Evolutionary conservation across 2,113 vertebrate species (phyloP).

Genomic region (Pelodiscus sinensis): DNA sequence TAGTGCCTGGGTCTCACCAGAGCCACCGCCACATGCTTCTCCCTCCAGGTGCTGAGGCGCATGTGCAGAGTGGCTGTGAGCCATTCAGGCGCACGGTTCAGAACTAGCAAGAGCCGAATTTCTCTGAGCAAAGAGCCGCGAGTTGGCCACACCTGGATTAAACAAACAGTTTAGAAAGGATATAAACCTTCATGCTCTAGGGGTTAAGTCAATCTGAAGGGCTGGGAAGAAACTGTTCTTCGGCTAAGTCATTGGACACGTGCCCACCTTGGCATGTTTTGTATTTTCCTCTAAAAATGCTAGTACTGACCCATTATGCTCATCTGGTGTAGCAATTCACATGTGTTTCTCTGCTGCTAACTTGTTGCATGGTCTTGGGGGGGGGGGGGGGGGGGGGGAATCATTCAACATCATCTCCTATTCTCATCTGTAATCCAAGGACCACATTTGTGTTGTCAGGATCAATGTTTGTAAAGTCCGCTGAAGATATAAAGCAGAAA

Average conservation of each 20-base stretch:
- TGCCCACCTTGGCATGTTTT: neutral
- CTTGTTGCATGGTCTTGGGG: neutral
- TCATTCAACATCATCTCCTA: neutral
- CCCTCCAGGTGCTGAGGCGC: too few relatives aligned
- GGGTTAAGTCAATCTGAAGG: neutral
- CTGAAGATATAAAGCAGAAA: neutral
- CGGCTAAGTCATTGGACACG: neutral
- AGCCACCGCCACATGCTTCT: too few relatives aligned
- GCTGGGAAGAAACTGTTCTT: neutral
- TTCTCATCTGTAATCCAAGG: neutral
- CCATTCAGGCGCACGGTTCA: too few relatives aligned
- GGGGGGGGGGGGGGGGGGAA: neutral
- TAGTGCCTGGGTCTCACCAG: too few relatives aligned
- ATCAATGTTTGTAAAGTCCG: neutral
- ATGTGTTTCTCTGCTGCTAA: fast-evolving
- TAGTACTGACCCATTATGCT: neutral
- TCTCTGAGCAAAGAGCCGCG: too few relatives aligned
- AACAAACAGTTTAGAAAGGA: neutral
- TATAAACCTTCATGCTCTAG: neutral
- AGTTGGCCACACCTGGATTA: too few relatives aligned
- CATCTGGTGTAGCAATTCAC: fast-evolving
- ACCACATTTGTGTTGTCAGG: neutral
- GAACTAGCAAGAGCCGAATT: too few relatives aligned
- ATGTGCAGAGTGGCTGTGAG: too few relatives aligned
- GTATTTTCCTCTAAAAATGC: neutral